Percentiles rank a stretch among this genome's conserved stretches.
These are phyloP conservation scores for Drosophila nikananu DNA, from an alignment of 1,140 invertebrate genomes.

Conservation along the genomic window DNA sequence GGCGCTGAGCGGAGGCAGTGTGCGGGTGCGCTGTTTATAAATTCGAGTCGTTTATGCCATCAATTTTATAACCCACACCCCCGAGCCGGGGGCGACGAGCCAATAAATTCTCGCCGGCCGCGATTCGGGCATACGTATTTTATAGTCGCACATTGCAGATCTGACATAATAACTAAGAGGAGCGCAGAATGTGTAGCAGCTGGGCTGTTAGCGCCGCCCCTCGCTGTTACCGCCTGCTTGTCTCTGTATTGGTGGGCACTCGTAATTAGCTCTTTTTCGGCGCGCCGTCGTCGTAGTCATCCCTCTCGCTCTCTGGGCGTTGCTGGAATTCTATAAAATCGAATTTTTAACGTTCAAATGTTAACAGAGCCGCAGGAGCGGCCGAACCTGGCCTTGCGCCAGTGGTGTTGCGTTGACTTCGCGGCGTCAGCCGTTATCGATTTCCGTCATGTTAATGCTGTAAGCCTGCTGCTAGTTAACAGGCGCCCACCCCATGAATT, in stretches of 20 bases:
- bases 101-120: constrained; percentile 82
- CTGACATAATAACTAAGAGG: constrained; percentile 85
- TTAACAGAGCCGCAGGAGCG: constrained; percentile 72
- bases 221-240: constrained; percentile 51
- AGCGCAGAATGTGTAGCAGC: constrained; percentile 75
- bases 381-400: constrained; percentile 11
- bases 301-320: constrained; percentile 62
- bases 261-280: constrained; percentile 24
- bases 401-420: constrained; percentile 20
- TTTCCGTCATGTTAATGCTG: constrained; percentile 72
- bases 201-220: constrained; percentile 54
- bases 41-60: constrained; percentile 82
- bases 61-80: constrained; percentile 84
- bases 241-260: constrained; percentile 5
- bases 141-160: constrained; percentile 85
- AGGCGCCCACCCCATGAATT: constrained; percentile 81
- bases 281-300: constrained; percentile 4
- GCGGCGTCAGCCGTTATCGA: constrained; percentile 44
- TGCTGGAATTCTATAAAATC: constrained; percentile 84
- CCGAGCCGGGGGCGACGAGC: constrained; percentile 71
- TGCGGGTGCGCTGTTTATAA: constrained; percentile 50
- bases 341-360: constrained; percentile 85
- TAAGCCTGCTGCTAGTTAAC: constrained; percentile 74
- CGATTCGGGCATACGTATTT: constrained; percentile 67
- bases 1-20: constrained; percentile 39